Evolutionary conservation across 2,113 vertebrate species (phyloP).

Genomic region (Uria aalge): DNA sequence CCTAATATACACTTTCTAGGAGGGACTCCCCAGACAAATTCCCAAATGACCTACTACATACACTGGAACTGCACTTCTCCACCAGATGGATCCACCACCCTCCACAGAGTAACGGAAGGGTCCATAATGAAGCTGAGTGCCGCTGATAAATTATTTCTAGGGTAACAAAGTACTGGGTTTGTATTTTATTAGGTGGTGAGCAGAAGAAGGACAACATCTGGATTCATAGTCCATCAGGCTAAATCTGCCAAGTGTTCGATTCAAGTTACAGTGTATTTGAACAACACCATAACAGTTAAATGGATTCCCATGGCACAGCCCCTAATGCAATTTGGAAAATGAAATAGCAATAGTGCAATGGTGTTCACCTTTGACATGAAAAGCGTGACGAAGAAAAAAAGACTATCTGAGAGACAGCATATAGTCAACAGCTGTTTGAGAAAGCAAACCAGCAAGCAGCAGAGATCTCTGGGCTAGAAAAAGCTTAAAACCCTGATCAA

Average conservation of each 20-base stretch:
- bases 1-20: neutral
- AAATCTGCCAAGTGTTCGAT: neutral
- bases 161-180: neutral
- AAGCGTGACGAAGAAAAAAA: neutral
- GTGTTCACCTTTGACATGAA: neutral
- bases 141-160: neutral
- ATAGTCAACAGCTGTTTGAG: neutral
- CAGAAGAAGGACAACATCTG: constrained; percentile 34
- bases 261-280: neutral
- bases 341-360: neutral
- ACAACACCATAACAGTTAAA: neutral
- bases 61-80: neutral
- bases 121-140: neutral
- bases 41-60: neutral
- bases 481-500: neutral
- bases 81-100: neutral
- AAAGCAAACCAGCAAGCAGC: neutral
- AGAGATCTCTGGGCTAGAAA: neutral
- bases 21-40: neutral
- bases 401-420: neutral
- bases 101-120: neutral
- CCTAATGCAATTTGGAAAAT: neutral
- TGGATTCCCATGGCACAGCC: neutral
- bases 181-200: constrained; percentile 36
- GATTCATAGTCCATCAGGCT: constrained; percentile 3